A percentile compares a stretch with the other conserved stretches of the same genome.
phyloP scores from a whole-genome alignment of 2,113 vertebrate genomes.

The Triplophysa tibetana region DNA sequence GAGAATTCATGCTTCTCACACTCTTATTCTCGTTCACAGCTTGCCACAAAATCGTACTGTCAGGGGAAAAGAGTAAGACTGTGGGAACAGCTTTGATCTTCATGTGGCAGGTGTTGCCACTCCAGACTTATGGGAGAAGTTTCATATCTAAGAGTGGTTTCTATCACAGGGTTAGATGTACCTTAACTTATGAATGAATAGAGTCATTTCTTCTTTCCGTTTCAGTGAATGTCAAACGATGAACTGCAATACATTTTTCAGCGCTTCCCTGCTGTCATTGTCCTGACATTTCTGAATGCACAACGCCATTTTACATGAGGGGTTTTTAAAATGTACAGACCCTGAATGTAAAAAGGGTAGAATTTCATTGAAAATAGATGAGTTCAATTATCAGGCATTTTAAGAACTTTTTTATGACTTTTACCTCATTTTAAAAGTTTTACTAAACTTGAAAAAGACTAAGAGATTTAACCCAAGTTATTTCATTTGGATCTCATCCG shows the following conservation, averaged over 20 bases:
- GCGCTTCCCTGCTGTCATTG: not conserved
- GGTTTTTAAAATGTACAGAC: too few species aligned
- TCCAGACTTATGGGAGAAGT: conserved; percentile 17
- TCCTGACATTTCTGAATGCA: not conserved
- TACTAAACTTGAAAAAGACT: too few species aligned
- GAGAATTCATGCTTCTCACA: conserved; percentile 18
- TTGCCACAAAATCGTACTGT: conserved; percentile 29
- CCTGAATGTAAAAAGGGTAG: too few species aligned
- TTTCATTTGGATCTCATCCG: too few species aligned
- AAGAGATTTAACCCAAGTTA: too few species aligned
- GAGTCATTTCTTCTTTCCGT: not conserved
- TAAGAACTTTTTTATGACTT: too few species aligned
- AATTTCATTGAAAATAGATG: too few species aligned
- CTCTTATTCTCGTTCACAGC: conserved; percentile 41
- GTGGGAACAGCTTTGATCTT: conserved; percentile 24
- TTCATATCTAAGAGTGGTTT: conserved; percentile 1
- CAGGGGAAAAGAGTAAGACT: conserved; percentile 14
- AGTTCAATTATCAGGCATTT: too few species aligned
- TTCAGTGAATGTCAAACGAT: conserved; percentile 15
- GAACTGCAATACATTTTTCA: not conserved
- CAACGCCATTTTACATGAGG: not conserved
- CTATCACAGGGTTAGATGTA: not conserved
- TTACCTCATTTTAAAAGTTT: too few species aligned
- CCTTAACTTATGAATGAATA: conserved; percentile 21
- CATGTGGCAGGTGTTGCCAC: conserved; percentile 31